Base-by-base conservation (phyloP, 2,113 vertebrate genomes). In the Aptenodytes forsteri region DNA sequence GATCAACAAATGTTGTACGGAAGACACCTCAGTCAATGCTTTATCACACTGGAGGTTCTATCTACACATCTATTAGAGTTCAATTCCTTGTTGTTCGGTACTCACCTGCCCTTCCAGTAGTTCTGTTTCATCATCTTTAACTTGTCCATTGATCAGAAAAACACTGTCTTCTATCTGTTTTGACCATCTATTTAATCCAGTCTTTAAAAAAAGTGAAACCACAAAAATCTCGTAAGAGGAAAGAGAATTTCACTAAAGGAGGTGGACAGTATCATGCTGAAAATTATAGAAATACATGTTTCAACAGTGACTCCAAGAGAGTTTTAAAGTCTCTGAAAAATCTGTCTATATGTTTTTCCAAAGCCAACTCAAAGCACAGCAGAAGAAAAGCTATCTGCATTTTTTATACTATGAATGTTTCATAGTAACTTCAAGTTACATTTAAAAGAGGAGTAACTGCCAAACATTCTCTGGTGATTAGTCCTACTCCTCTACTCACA, bases 111-210 rank as follows among this genome's bases (percentile, higher is more conserved):
- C 99, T 84, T 98, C 97, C 52, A 99, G 70, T 7, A 99, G 97
- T 12, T 99, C 99, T 15, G 97, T 50, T 83, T 99, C 98, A 87
- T 98, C 98, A 34, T 98, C 98, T 86, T 98, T 98, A 84, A 98
- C 90, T 96, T 98, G 99, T 14, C 99, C 99, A 65, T 99, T 99
- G 66, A 99, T 98, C 85, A 99, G 98, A 98, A 98, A 99, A 88
- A 99, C 79, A 92, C 98, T 98, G 29, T 94, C 96, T 85, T 99
- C 98, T 76, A 99, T 98, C 96, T 99, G 98, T 54, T 99, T 98
- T 10, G 99, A 98, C 99, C 99, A 99, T 5, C 72, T 97, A 93
- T 90, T 98, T 69, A 99, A 98, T 69, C 98, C 99, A 89, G 98
- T 99, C 99, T 99, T 95, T 93, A 98, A 98, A 97, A 95, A 80